Percentiles rank a stretch among this genome's conserved stretches.
phyloP scores from a whole-genome alignment of 2,888 invertebrate species.

The Idaea straminata region DNA sequence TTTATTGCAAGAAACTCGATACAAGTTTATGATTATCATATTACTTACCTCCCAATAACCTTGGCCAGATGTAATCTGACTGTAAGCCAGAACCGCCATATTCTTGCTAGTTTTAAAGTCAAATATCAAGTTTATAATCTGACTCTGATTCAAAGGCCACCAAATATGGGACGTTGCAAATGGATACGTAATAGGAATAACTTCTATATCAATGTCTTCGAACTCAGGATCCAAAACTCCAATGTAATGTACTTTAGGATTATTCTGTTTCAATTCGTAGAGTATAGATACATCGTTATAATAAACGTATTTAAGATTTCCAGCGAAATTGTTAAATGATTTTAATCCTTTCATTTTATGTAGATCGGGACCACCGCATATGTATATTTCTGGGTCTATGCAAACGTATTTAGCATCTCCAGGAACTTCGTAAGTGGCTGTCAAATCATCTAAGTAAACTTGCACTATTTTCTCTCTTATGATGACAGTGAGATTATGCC shows the following conservation, averaged over 20 bases:
- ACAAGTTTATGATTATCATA: constrained; percentile 18
- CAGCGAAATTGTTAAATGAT: constrained; percentile 92
- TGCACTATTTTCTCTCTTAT: constrained; percentile 87
- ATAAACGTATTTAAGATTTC: constrained; percentile 94
- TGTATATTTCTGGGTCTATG: constrained; percentile 96
- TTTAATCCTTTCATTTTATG: constrained; percentile 90
- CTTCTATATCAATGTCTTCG: constrained; percentile 90
- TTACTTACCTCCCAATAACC: constrained; percentile 92
- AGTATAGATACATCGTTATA: constrained; percentile 96
- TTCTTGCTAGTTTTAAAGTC: constrained; percentile 92
- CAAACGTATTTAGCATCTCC: constrained; percentile 85
- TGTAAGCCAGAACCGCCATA: constrained; percentile 91
- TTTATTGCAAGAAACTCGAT: constrained; percentile 20
- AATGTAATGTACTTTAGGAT: constrained; percentile 91
- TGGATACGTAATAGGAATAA: constrained; percentile 94
- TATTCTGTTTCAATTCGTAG: constrained; percentile 91
- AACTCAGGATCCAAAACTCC: constrained; percentile 90
- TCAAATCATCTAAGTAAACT: constrained; percentile 88
- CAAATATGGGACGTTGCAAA: constrained; percentile 94
- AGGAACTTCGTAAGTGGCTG: constrained; percentile 84
- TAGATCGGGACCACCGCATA: constrained; percentile 92
- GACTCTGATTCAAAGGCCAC: constrained; percentile 89
- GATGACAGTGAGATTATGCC: constrained; percentile 94
- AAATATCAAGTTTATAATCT: constrained; percentile 88
- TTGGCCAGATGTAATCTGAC: constrained; percentile 86